These are phyloP conservation scores for Sylvilagus bachmani DNA, from an alignment of 2,113 vertebrate genomes.

Conservation along the genomic window DNA sequence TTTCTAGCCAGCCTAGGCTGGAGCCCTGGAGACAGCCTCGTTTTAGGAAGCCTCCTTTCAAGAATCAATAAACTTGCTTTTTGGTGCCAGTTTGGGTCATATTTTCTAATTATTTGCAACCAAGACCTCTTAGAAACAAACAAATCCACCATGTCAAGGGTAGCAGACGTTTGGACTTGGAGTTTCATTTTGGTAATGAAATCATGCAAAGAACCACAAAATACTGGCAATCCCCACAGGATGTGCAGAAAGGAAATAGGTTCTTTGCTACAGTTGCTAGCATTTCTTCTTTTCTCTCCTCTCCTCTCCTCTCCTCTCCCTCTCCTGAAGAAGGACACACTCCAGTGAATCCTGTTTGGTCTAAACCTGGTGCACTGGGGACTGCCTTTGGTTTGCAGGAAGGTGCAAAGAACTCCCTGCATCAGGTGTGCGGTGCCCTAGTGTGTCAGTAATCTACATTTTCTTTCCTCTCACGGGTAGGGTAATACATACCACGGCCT, in stretches of 20 bases:
- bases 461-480: conserved; percentile 15
- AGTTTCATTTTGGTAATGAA: conserved; percentile 60
- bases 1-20: too few species aligned
- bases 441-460: background rate
- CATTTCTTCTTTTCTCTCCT: background rate
- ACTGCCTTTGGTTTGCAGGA: background rate
- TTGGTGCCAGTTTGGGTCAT: background rate
- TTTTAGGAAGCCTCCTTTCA: background rate
- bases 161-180: background rate
- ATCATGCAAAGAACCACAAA: conserved; percentile 11
- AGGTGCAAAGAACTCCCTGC: background rate
- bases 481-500: background rate
- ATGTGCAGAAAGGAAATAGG: background rate
- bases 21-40: background rate
- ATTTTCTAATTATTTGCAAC: conserved; percentile 46
- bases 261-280: background rate
- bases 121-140: background rate
- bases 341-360: background rate
- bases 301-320: accelerated
- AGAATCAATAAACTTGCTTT: background rate
- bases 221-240: background rate
- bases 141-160: background rate
- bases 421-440: background rate
- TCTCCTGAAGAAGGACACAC: background rate
- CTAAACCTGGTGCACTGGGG: background rate